Evolutionary conservation across 2,113 vertebrate genomes (phyloP).

Genomic region (Zonotrichia leucophrys): DNA sequence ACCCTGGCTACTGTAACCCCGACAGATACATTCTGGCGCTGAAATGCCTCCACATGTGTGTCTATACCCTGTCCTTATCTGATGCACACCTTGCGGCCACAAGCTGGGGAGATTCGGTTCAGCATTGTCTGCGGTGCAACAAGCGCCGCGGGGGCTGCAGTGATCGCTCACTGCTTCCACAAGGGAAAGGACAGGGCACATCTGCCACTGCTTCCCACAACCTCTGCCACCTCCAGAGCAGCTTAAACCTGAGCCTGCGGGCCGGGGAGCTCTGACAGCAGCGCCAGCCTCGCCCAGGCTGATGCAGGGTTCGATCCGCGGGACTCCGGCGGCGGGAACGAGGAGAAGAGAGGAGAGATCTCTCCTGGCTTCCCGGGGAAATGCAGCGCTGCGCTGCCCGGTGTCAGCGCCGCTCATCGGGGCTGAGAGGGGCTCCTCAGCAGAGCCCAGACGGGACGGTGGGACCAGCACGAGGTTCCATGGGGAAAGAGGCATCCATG

Average conservation of each 20-base stretch:
- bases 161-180: accelerated
- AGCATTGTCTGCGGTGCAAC: accelerated
- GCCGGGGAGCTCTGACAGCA: not conserved
- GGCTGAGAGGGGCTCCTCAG: not conserved
- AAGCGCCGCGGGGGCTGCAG: not conserved
- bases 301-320: not conserved
- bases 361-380: not conserved
- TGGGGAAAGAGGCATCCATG: not conserved
- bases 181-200: not conserved
- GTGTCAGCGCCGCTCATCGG: not conserved
- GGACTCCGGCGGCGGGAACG: not conserved
- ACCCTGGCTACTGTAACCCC: not conserved
- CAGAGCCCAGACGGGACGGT: not conserved
- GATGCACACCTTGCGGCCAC: not conserved
- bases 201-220: not conserved
- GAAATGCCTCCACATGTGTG: not conserved
- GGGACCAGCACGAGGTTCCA: not conserved
- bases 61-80: not conserved
- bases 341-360: not conserved
- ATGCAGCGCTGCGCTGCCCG: not conserved
- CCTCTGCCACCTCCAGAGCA: not conserved
- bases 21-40: not conserved
- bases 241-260: not conserved
- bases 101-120: not conserved
- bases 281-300: not conserved